Evolutionary conservation across 2,888 invertebrate species (phyloP).

Genomic region (Dasysyrphus albostriatus): DNA sequence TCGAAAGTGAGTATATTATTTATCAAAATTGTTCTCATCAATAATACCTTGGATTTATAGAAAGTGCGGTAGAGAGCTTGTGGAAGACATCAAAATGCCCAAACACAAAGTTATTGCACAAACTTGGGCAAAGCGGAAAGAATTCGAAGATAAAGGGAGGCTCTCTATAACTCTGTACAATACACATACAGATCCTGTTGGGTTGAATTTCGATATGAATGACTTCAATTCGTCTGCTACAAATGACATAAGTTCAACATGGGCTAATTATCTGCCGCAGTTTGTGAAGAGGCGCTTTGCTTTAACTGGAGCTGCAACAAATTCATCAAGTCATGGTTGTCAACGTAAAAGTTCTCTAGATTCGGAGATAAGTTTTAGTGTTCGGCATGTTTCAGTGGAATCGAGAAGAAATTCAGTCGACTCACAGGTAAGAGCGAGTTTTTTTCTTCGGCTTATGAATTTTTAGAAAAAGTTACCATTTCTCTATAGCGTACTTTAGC

Average conservation of each 20-base stretch:
- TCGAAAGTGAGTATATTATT: slow-evolving; percentile 86
- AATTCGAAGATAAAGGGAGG: slow-evolving; percentile 92
- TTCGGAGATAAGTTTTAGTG: slow-evolving; percentile 90
- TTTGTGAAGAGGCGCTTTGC: slow-evolving; percentile 94
- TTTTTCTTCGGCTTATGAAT: neutral
- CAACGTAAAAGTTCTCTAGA: slow-evolving; percentile 87
- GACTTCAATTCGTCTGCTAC: slow-evolving; percentile 89
- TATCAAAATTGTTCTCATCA: neutral
- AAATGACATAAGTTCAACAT: slow-evolving; percentile 94
- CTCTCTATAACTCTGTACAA: slow-evolving; percentile 95
- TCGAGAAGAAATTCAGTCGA: slow-evolving; percentile 94
- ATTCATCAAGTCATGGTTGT: slow-evolving; percentile 86
- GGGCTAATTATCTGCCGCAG: slow-evolving; percentile 95
- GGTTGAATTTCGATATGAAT: slow-evolving; percentile 88
- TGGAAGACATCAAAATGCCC: slow-evolving; percentile 89
- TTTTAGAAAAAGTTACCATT: too few relatives aligned
- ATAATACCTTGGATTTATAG: slow-evolving; percentile 82
- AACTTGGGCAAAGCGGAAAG: slow-evolving; percentile 94
- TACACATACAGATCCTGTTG: slow-evolving; percentile 95
- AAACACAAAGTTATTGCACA: slow-evolving; percentile 96
- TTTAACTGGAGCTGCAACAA: slow-evolving; percentile 85
- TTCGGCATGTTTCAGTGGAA: slow-evolving; percentile 93
- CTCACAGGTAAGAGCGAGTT: slow-evolving; percentile 87
- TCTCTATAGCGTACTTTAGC: too few relatives aligned
- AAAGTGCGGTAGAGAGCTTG: slow-evolving; percentile 89